Base-by-base conservation (phyloP, 37 sponge, comb jelly and placozoan species). In the Chondrilla cf. caribensis region DNA sequence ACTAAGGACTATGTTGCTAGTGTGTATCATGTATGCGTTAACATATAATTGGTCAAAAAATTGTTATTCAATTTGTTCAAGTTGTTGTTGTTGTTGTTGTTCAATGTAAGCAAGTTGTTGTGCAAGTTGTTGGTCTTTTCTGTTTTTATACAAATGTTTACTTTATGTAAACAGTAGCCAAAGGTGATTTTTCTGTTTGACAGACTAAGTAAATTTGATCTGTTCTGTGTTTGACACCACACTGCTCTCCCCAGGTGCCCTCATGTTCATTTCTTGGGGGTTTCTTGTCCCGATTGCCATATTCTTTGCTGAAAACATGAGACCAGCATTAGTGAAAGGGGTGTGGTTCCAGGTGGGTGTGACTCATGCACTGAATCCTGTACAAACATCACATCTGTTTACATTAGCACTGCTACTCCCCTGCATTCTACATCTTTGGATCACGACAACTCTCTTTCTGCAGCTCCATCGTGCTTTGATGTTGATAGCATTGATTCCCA, bases 301-400 rank as follows among this genome's bases (percentile, higher is more conserved):
- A 22, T 92, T 88, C 86, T 88, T 92, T 54, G 84, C 89, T 77
- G 70, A 78, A 17, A 83, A 75, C 83, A 92, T 92, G 93, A 88
- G 78, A 36, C 86, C 86, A 3, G 84, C 84, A 3, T 67, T 92
- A 54, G 89, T 84, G 47, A 92, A 84, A 79, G 87, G 90, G 70
- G 58, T 77, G 39, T 92, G 93, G 93, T 92, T 92, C 60, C 86
- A 86, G 78, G 84, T 86, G 17, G 60, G 82, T 33, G 44, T 62
- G 64, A 6, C 25, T 19, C 8, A 11, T 19, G 11, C 57, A 55
- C 57, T 55, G 17, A 19, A 55, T 55, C 11, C 11, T 55, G 57
- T 55, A 55, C 17, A 55, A 19, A 55, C 17, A 11, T 17, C 11
- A 19, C 17, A 55, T 55, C 11, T 55, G 11, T 19, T 55, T 55